Conservation (phyloP, 2,113 vertebrate species). For the Urocolius indicus region DNA sequence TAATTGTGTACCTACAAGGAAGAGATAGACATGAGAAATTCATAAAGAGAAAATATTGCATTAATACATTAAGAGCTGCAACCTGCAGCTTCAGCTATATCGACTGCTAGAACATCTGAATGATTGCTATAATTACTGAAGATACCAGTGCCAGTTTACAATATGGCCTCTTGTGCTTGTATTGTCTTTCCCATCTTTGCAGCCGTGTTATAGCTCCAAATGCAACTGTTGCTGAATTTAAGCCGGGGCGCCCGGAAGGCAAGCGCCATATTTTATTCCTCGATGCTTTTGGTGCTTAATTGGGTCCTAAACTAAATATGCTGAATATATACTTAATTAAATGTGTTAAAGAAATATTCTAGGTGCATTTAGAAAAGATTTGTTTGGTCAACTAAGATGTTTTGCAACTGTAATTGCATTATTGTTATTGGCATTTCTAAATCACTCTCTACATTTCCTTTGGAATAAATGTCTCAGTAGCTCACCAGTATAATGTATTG, state of each 20-base stretch:
- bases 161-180: neutral
- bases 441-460: constrained; percentile 66
- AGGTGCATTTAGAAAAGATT: constrained; percentile 66
- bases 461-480: constrained; percentile 68
- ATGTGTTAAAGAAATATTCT: constrained; percentile 69
- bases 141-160: constrained; percentile 20
- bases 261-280: constrained; percentile 3
- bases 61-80: constrained; percentile 42
- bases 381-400: constrained; percentile 72
- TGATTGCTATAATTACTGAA: constrained; percentile 2
- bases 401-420: constrained; percentile 69
- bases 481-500: constrained; percentile 63
- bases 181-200: constrained; percentile 5
- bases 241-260: constrained; percentile 3
- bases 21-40: constrained; percentile 32
- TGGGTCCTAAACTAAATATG: constrained; percentile 67
- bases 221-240: constrained; percentile 40
- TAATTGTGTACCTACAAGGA: neutral
- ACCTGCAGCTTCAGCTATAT: constrained; percentile 11
- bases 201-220: constrained; percentile 31
- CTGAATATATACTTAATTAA: constrained; percentile 71
- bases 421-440: constrained; percentile 73
- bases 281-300: constrained; percentile 58
- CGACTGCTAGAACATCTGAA: neutral
- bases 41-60: constrained; percentile 35